Evolutionary conservation across 2,888 invertebrate genomes (phyloP).

Genomic region (Lasioglossum figueresi): DNA sequence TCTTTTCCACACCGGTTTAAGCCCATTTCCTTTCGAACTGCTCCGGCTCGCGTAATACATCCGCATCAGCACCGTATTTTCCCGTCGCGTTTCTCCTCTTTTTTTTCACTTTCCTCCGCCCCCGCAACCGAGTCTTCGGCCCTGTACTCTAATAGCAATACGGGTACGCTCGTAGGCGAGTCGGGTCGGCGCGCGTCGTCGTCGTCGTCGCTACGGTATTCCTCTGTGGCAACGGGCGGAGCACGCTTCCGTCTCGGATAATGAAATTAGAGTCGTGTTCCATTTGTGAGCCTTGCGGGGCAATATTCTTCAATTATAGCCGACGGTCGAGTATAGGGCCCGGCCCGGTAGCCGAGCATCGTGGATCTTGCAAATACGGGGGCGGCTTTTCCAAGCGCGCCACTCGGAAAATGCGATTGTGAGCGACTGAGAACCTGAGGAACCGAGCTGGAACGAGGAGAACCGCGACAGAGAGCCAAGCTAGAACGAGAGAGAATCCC

Average conservation of each 20-base stretch:
- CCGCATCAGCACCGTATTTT: slow-evolving; percentile 16
- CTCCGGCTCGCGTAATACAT: slow-evolving; percentile 34
- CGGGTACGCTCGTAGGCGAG: slow-evolving; percentile 56
- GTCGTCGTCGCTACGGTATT: slow-evolving; percentile 63
- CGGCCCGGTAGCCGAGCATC: slow-evolving; percentile 25
- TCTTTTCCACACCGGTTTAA: slow-evolving; percentile 15
- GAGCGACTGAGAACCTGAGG: slow-evolving; percentile 22
- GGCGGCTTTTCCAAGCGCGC: slow-evolving; percentile 59
- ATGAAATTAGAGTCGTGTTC: slow-evolving; percentile 76
- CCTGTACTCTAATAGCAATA: slow-evolving; percentile 64
- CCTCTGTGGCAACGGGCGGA: slow-evolving; percentile 62
- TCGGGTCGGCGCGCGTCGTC: slow-evolving; percentile 49
- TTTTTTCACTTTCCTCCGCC: slow-evolving; percentile 20
- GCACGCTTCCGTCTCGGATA: slow-evolving; percentile 65
- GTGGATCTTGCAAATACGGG: slow-evolving; percentile 71
- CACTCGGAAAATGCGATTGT: slow-evolving; percentile 66
- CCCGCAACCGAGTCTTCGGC: not conserved
- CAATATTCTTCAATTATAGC: slow-evolving; percentile 78
- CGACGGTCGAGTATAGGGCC: slow-evolving; percentile 58
- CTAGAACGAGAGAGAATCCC: not conserved
- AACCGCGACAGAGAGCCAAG: not conserved
- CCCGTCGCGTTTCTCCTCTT: slow-evolving; percentile 22
- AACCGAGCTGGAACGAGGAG: not conserved
- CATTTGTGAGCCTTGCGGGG: slow-evolving; percentile 73
- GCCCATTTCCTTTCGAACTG: slow-evolving; percentile 36